Percentiles rank a stretch among this genome's conserved stretches.
phyloP scores from a whole-genome alignment of 1,140 invertebrate genomes.

The Coptotermes formosanus region DNA sequence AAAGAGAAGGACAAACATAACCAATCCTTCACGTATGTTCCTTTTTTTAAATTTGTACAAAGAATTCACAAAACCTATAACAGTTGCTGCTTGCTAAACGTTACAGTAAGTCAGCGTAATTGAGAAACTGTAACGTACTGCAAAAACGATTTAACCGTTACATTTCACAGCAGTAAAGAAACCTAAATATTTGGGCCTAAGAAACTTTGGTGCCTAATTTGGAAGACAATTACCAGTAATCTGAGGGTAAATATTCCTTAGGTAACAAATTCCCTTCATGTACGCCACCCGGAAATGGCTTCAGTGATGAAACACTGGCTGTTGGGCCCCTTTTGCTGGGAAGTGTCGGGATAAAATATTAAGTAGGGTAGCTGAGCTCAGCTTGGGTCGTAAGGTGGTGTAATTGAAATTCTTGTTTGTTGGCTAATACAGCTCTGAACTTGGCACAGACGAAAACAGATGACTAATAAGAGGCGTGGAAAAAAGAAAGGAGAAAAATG shows the following conservation, averaged over 20 bases:
- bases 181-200: background rate
- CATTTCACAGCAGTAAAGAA: background rate
- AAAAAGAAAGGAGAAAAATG: background rate
- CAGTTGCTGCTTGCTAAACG: background rate
- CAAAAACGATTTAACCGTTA: background rate
- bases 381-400: background rate
- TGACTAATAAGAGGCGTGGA: background rate
- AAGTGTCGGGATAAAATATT: background rate
- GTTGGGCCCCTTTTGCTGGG: background rate
- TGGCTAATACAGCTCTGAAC: background rate
- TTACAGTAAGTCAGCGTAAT: background rate
- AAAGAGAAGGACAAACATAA: background rate
- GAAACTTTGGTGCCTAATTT: background rate
- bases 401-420: slow-evolving; percentile 8
- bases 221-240: background rate
- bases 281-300: background rate
- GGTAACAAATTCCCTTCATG: background rate
- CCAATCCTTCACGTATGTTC: too few relatives aligned
- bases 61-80: background rate
- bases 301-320: background rate
- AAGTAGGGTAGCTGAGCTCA: background rate
- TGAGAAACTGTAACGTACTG: too few relatives aligned
- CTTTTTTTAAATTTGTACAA: too few relatives aligned
- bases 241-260: background rate
- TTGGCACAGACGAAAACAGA: background rate